phyloP scores from a whole-genome alignment of 2,888 invertebrate species.

The Gonocerus acuteangulatus region DNA sequence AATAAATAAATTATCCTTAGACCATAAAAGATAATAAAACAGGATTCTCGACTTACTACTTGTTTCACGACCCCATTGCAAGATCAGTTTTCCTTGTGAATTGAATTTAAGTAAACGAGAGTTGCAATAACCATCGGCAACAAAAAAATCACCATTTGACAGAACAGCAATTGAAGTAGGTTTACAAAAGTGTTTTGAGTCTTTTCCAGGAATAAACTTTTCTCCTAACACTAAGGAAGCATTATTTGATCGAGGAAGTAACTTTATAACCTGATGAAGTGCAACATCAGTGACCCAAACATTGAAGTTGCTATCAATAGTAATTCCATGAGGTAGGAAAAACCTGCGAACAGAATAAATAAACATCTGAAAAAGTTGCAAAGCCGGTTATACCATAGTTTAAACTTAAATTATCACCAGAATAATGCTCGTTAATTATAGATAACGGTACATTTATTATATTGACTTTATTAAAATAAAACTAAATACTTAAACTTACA shows the following conservation, averaged over 20 bases:
- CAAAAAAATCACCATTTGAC: constrained; percentile 79
- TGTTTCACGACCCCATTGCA: constrained; percentile 31
- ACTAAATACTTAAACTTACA: constrained; percentile 50
- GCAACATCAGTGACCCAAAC: constrained; percentile 96
- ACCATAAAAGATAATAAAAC: no score
- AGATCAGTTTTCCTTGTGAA: constrained; percentile 52
- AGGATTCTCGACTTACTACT: no score
- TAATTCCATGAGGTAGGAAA: constrained; percentile 93
- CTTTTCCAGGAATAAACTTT: constrained; percentile 73
- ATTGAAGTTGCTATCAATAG: constrained; percentile 77
- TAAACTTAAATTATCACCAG: no score
- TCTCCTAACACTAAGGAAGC: constrained; percentile 74
- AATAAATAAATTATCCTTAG: no score
- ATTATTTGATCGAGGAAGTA: constrained; percentile 60
- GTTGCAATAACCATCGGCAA: constrained; percentile 97
- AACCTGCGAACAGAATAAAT: constrained; percentile 47
- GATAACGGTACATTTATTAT: no score
- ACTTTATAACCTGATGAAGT: constrained; percentile 89
- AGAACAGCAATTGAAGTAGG: constrained; percentile 90
- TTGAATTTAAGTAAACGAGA: constrained; percentile 65
- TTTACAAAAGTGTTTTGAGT: constrained; percentile 77
- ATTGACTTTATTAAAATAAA: no score
- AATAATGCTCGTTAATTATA: no score
- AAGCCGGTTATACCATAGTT: no score
- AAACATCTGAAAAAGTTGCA: no score